These are phyloP conservation scores for Fissipunctia ypsillon DNA, from an alignment of 2,888 invertebrate genomes.

Conservation along the genomic window DNA sequence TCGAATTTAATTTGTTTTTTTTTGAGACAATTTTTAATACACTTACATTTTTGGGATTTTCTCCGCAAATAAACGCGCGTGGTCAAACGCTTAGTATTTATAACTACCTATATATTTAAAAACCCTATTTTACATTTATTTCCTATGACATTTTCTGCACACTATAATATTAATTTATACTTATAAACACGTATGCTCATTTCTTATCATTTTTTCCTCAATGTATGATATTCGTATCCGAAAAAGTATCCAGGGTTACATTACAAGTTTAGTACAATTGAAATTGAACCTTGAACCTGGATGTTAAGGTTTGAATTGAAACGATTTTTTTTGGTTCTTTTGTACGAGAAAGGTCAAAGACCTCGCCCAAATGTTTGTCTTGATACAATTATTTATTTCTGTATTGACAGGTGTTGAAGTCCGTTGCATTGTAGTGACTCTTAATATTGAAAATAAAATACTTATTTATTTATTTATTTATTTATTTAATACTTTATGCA, in stretches of 20 bases:
- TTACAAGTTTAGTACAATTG: not conserved
- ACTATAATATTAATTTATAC: not conserved
- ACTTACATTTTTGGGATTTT: not conserved
- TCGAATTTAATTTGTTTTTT: constrained; percentile 9
- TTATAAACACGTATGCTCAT: no score
- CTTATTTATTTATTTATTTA: no score
- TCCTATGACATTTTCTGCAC: no score
- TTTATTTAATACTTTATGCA: no score
- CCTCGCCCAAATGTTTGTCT: constrained; percentile 57
- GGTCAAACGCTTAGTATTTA: no score
- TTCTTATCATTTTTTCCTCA: no score
- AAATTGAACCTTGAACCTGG: constrained; percentile 32
- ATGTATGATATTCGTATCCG: no score
- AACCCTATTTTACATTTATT: not conserved
- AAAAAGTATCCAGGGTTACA: not conserved
- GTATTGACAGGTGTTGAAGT: constrained; percentile 73
- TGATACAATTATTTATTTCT: constrained; percentile 64
- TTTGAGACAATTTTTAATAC: not conserved
- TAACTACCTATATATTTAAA: no score
- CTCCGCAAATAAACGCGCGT: not conserved
- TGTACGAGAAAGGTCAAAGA: constrained; percentile 64
- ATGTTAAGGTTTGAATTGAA: constrained; percentile 28
- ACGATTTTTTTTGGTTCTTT: constrained; percentile 26
- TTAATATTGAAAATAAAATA: constrained; percentile 6
- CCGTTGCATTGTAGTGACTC: constrained; percentile 28